Percentiles rank a stretch among this genome's conserved stretches.
Conservation (phyloP, 2,113 vertebrate genomes). For the Oncorhynchus nerka region DNA sequence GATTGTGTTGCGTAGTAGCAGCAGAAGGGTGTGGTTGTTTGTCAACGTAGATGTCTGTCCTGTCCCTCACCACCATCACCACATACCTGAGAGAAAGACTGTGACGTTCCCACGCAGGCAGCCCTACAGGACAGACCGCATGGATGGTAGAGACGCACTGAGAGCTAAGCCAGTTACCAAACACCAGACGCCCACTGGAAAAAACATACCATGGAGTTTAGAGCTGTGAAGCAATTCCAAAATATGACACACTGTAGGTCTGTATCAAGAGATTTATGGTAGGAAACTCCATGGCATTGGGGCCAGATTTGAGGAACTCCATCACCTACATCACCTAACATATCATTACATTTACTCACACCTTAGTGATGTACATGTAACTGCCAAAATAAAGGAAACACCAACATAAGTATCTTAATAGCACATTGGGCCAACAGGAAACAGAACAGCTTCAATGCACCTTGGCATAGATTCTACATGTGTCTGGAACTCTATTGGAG, state of each 20-base stretch:
- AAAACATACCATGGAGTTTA: not conserved
- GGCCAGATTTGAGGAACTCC: no score
- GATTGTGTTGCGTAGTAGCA: slow-evolving; percentile 10
- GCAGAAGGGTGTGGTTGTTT: slow-evolving; percentile 34
- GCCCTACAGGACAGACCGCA: not conserved
- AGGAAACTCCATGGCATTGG: no score
- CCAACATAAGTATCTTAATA: no score
- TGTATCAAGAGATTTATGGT: not conserved
- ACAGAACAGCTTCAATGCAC: no score
- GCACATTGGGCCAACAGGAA: no score
- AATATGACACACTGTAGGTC: not conserved
- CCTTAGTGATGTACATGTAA: not conserved
- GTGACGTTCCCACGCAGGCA: slow-evolving; percentile 27
- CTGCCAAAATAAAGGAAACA: no score
- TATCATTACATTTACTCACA: not conserved
- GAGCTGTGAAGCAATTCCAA: not conserved
- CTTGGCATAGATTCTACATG: no score
- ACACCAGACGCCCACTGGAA: not conserved
- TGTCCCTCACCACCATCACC: slow-evolving; percentile 8
- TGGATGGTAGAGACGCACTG: slow-evolving; percentile 3
- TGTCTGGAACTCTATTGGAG: no score
- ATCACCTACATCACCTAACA: not conserved
- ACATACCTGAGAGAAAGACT: slow-evolving; percentile 32
- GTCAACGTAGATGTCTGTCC: slow-evolving; percentile 7
- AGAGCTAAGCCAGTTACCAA: slow-evolving; percentile 1